Conservation (phyloP, 2,113 vertebrate genomes). For the Stegostoma tigrinum region DNA sequence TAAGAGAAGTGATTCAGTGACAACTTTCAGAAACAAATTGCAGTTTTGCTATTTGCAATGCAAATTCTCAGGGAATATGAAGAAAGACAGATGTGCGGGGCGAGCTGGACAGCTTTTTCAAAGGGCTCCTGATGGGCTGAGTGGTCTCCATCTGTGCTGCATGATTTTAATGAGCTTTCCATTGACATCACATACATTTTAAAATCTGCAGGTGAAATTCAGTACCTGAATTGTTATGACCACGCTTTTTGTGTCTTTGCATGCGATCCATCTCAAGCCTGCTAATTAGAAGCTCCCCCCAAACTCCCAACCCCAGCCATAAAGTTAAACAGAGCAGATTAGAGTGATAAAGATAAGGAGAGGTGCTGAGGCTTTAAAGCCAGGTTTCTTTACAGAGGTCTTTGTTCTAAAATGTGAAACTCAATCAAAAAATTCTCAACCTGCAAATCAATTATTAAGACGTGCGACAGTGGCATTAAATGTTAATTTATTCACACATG, state of each 20-base stretch:
- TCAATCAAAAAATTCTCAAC: background rate
- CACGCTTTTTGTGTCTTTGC: background rate
- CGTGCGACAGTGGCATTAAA: background rate
- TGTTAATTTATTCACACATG: slow-evolving; percentile 29
- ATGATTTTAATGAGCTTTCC: background rate
- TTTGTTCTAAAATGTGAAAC: background rate
- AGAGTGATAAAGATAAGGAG: background rate
- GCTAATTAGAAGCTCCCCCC: background rate
- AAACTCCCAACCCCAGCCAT: background rate
- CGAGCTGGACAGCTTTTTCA: background rate
- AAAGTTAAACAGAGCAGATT: background rate
- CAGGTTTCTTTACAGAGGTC: too few species aligned
- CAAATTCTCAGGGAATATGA: background rate
- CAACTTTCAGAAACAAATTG: background rate
- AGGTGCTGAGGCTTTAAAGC: background rate
- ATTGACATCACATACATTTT: background rate
- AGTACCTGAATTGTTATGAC: background rate
- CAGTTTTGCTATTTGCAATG: background rate
- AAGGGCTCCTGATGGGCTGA: background rate
- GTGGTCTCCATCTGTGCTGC: background rate
- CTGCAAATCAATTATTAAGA: slow-evolving; percentile 9
- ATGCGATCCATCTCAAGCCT: background rate
- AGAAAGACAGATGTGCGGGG: background rate
- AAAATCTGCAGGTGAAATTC: background rate
- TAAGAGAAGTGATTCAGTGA: background rate